phyloP scores from a whole-genome alignment of 2,888 invertebrate species.

The Agapetus fuscipes region DNA sequence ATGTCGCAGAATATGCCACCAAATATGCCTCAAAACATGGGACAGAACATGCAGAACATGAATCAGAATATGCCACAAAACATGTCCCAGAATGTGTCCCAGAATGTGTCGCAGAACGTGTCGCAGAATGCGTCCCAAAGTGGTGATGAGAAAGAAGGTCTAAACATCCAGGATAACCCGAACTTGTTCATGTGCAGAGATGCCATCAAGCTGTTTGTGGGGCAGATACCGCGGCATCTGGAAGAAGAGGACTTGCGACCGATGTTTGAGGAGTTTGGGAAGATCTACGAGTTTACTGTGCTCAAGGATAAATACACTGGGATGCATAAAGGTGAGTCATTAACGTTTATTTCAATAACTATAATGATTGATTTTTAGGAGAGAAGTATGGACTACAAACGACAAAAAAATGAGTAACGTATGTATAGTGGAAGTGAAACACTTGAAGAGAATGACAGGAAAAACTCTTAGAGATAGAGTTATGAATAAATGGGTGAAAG shows the following conservation, averaged over 20 bases:
- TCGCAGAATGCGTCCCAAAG: slow-evolving; percentile 18
- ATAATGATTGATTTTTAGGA: too few relatives aligned
- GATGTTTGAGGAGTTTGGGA: slow-evolving; percentile 87
- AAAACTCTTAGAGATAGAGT: too few relatives aligned
- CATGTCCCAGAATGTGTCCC: too few relatives aligned
- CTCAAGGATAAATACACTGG: slow-evolving; percentile 92
- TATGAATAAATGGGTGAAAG: too few relatives aligned
- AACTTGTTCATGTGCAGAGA: slow-evolving; percentile 38
- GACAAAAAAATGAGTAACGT: too few relatives aligned
- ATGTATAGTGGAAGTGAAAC: too few relatives aligned
- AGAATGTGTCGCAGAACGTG: too few relatives aligned
- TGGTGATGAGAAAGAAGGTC: slow-evolving; percentile 21
- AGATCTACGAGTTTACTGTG: slow-evolving; percentile 89
- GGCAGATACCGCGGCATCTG: slow-evolving; percentile 84
- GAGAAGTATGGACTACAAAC: too few relatives aligned
- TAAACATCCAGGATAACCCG: slow-evolving; percentile 14
- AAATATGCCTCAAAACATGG: slow-evolving; percentile 3
- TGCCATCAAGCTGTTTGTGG: slow-evolving; percentile 81
- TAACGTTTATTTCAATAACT: slow-evolving; percentile 1
- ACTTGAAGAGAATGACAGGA: too few relatives aligned
- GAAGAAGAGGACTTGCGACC: slow-evolving; percentile 82
- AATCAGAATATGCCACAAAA: too few relatives aligned
- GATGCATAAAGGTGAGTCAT: slow-evolving; percentile 78
- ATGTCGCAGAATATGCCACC: background rate
- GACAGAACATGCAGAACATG: background rate